phyloP scores from a whole-genome alignment of 2,113 vertebrate species.

The Microtus richardsoni region DNA sequence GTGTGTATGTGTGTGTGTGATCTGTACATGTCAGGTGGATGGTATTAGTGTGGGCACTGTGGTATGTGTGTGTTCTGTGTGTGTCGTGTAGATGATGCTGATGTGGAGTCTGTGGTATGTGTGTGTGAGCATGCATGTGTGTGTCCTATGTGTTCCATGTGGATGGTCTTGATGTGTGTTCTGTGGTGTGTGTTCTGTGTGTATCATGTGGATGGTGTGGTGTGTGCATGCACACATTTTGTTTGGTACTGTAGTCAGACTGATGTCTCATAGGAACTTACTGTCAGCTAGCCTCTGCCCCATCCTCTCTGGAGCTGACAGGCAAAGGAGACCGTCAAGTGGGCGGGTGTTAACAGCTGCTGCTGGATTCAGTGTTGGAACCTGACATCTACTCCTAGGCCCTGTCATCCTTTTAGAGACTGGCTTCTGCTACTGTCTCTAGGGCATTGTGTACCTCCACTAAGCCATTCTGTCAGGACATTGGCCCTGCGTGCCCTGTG shows the following conservation, averaged over 20 bases:
- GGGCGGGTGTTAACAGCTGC: neutral
- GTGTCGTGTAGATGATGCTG: neutral
- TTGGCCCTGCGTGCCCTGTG: rapidly evolving
- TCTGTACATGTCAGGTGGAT: too few relatives aligned
- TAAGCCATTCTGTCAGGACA: neutral
- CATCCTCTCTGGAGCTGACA: neutral
- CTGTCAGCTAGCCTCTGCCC: neutral
- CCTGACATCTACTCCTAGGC: neutral
- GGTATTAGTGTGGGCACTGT: too few relatives aligned
- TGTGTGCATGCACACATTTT: neutral
- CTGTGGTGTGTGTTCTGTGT: neutral
- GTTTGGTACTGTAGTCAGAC: neutral
- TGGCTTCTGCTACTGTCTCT: neutral
- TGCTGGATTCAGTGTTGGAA: neutral
- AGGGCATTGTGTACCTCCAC: too few relatives aligned
- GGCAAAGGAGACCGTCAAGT: neutral
- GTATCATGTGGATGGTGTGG: neutral
- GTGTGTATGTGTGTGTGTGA: too few relatives aligned
- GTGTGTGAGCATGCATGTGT: too few relatives aligned
- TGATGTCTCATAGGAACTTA: rapidly evolving
- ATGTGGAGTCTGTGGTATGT: neutral
- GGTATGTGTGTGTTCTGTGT: neutral
- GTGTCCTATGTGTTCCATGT: too few relatives aligned
- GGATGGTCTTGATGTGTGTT: neutral
- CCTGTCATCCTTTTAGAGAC: neutral